Evolutionary conservation across 2,113 vertebrate genomes (phyloP), one percentile per base, ranked within the genome.

Genomic region (Puntigrus tetrazona): DNA sequence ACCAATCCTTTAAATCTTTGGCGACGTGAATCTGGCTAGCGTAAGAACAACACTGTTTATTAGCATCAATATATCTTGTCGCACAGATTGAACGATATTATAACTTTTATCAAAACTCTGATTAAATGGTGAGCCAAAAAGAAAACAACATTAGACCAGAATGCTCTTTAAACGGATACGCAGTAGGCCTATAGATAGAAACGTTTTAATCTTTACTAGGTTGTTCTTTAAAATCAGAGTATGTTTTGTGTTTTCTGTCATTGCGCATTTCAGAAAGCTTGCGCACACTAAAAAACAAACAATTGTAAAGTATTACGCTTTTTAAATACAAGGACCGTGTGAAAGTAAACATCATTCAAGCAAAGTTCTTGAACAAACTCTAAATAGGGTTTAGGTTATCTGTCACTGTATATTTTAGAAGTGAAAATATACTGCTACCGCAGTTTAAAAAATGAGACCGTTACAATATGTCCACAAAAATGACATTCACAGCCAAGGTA

Each of bases 401-500:
- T 27, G 22, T 11, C n/a, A 27, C 27, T 18, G 72, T 74, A 14
- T 16, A 47, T 79, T 63, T 9, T 57, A n/a, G 7, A 57, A 7
- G 7, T 57, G 52, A 55, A 55, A 55, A 55, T n/a, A 3, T n/a
- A n/a, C n/a, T 57, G 52, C n/a, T 57, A 57, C 22, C 52, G 0
- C 52, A n/a, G 52, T 57, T n/a, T 47, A 18, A 55, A 55, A 55
- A 22, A 22, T 7, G 20, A 55, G 7, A 20, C 50, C 7, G 9
- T 0, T 57, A 22, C 22, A 55, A 9, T 55, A 20, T 55, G 52
- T 79, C 31, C 47, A 82, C 16, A 41, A 78, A 75, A n/a, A 14
- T 5, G 7, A 55, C 82, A 34, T 84, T 65, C n/a, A 52, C 65
- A 52, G 82, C 20, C 31, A 65, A 65, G 25, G 61, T 85, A 80